Evolutionary conservation across 2,113 vertebrate genomes (phyloP), one percentile per base, ranked within the genome.

Genomic region (Hassar affinis): DNA sequence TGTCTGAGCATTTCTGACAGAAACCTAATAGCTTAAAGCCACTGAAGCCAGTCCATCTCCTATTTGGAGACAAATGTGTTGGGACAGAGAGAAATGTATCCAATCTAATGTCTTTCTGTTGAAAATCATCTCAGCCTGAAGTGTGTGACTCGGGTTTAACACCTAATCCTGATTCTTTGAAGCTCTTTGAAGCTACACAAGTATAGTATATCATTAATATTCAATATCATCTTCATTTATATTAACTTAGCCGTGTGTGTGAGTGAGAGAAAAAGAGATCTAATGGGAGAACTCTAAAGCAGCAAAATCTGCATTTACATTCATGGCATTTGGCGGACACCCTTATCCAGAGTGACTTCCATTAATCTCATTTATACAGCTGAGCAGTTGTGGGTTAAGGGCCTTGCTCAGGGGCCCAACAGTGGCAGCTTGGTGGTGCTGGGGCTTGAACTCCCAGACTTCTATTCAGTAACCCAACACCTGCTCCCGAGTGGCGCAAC

Each of bases 1-100:
- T 51, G 10, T 54, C 57, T 52, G 81, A 62, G 81, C 83, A 77
- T 54, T 38, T n/a, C 22, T 54, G 66, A 80, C 45, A 80, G 78
- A 77, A 74, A 80, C 35, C 62, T 33, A 52, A 52, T 62, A 56
- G 27, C 54, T 30, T 52, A 20, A 15, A 77, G 47, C 25, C 30
- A 62, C 30, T 52, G 72, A 76, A 54, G 79, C 22, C 6, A 30
- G 30, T 35, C 33, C 66, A 30, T 71, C 38, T 2, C 12, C 35
- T 57, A 57, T 81, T 81, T 33, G 27, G 47, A 22, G 4, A 81
- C 30, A 72, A 66, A 81, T 25, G 47, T 51, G 54, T 51, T 51
- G 51, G 22, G 66, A 81, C 30, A 81, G 49, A 81, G 47, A 49
- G 27, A 80, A 52, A 30, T 33, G 72, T 52, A 52, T 75, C 72